A percentile compares a stretch with the other conserved stretches of the same genome.
phyloP scores from a whole-genome alignment of 2,113 vertebrate genomes.

The Cyprichromis sp. region DNA sequence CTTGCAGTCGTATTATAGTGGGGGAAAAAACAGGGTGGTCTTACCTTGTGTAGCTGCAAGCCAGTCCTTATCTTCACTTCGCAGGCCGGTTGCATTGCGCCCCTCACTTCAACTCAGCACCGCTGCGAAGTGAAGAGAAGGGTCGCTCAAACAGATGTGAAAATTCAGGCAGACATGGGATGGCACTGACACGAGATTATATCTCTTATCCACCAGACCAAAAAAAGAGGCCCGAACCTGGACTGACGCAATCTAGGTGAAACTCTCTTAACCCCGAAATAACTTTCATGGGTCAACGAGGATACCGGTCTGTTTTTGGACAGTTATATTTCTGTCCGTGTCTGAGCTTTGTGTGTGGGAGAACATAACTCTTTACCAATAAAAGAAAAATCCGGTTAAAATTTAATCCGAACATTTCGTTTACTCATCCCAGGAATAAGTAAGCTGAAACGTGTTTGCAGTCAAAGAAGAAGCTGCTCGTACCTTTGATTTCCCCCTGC shows the following conservation, averaged over 20 bases:
- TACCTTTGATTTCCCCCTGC: constrained; percentile 24
- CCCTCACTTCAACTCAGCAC: background rate
- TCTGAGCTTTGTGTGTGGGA: background rate
- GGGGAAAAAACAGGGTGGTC: background rate
- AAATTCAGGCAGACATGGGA: background rate
- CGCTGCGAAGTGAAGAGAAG: background rate
- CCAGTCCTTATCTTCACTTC: constrained; percentile 19
- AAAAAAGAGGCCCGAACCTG: background rate
- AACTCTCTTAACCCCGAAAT: background rate
- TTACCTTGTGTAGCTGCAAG: constrained; percentile 27
- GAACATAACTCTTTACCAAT: background rate
- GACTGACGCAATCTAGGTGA: background rate
- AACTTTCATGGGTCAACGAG: background rate
- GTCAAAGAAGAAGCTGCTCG: background rate
- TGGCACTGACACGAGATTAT: background rate
- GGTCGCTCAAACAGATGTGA: background rate
- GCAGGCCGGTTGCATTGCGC: constrained; percentile 51
- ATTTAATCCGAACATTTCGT: background rate
- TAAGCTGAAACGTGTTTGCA: background rate
- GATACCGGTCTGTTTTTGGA: background rate
- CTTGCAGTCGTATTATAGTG: constrained; percentile 4
- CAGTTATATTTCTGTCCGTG: background rate
- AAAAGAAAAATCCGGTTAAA: background rate
- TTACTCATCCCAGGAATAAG: background rate
- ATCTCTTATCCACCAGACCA: background rate